These are phyloP conservation scores for Drosophila albomicans DNA, from an alignment of 1,140 invertebrate species.

Conservation along the genomic window DNA sequence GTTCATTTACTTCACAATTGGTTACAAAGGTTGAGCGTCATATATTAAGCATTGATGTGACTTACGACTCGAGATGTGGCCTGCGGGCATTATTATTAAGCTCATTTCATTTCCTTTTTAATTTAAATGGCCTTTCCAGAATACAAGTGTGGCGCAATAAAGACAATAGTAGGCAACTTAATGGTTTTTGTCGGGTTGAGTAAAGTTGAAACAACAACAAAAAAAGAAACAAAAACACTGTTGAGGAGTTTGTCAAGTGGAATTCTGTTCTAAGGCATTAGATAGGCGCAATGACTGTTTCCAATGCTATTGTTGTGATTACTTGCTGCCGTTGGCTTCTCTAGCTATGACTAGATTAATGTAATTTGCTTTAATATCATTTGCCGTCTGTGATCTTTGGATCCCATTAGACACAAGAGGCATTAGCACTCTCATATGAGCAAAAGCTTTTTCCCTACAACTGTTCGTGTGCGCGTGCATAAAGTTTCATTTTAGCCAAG, in stretches of 20 bases:
- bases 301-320: slow-evolving; percentile 33
- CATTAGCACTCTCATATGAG: background rate
- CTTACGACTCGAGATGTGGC: slow-evolving; percentile 9
- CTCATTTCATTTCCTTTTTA: slow-evolving; percentile 42
- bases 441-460: background rate
- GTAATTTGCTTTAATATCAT: slow-evolving; percentile 58
- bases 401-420: slow-evolving; percentile 51
- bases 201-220: background rate
- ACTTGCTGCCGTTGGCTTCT: background rate
- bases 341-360: slow-evolving; percentile 29
- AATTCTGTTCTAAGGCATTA: slow-evolving; percentile 39
- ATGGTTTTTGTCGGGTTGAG: slow-evolving; percentile 29
- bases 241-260: slow-evolving; percentile 11
- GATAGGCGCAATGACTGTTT: slow-evolving; percentile 41
- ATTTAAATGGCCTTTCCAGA: slow-evolving; percentile 46
- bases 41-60: slow-evolving; percentile 53
- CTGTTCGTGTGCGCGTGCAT: background rate
- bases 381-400: slow-evolving; percentile 66
- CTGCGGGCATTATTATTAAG: slow-evolving; percentile 18
- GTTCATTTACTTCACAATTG: slow-evolving; percentile 23
- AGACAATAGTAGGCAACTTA: slow-evolving; percentile 5
- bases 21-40: slow-evolving; percentile 48
- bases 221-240: background rate
- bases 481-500: slow-evolving; percentile 19
- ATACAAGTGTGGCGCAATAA: background rate